These are phyloP conservation scores for Geococcyx californianus DNA, from an alignment of 2,113 vertebrate species.

Conservation along the genomic window DNA sequence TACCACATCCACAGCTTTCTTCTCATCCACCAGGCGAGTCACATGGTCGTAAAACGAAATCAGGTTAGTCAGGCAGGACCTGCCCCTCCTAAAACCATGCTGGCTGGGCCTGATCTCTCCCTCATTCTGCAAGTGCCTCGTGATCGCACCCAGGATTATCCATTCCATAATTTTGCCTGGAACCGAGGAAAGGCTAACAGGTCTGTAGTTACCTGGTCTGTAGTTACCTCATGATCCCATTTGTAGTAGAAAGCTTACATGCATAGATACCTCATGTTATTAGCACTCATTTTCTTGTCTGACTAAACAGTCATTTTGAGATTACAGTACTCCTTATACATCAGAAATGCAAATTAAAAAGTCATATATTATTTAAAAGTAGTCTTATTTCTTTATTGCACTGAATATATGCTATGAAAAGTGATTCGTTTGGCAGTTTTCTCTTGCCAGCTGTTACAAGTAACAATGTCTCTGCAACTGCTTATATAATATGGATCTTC, in stretches of 20 bases:
- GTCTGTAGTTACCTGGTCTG: no score
- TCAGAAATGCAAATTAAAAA: conserved; percentile 15
- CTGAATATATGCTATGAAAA: conserved; percentile 1
- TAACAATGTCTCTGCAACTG: background rate
- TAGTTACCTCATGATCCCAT: background rate
- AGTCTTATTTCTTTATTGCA: background rate
- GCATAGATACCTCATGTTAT: background rate
- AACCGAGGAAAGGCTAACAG: no score
- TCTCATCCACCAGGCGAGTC: no score
- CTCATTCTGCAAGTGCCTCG: no score
- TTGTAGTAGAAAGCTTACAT: background rate
- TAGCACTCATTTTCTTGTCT: conserved; percentile 34
- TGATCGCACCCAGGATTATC: no score
- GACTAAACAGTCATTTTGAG: conserved; percentile 47
- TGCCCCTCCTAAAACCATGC: no score
- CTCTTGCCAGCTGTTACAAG: conserved; percentile 29
- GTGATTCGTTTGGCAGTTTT: conserved; percentile 22
- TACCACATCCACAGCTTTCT: no score
- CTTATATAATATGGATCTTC: background rate
- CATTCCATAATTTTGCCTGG: no score
- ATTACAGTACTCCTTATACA: background rate
- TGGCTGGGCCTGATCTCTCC: no score
- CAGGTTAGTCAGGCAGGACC: no score
- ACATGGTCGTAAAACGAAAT: no score
- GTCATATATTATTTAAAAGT: conserved; percentile 4